Conservation (phyloP, 2,888 invertebrate genomes). For the Cartodere bifasciata region DNA sequence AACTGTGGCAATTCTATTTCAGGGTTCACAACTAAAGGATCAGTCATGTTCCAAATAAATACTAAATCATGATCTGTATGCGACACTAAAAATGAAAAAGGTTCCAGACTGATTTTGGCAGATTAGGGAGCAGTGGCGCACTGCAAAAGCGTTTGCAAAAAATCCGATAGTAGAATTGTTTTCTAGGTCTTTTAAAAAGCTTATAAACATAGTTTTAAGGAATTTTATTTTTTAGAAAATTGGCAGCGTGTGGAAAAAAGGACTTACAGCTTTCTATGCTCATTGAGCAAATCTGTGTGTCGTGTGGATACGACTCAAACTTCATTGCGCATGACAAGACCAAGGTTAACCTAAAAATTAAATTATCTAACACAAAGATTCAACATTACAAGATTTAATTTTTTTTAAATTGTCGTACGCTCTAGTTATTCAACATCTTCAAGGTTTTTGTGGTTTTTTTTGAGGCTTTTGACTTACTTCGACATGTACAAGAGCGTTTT, state of each 20-base stretch:
- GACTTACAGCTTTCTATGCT: constrained; percentile 89
- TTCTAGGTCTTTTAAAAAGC: no score
- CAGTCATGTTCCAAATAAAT: constrained; percentile 81
- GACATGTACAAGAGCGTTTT: constrained; percentile 88
- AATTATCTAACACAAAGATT: neutral
- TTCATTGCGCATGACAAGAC: constrained; percentile 91
- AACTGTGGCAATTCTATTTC: constrained; percentile 82
- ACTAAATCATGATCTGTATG: constrained; percentile 82
- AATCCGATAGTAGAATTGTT: no score
- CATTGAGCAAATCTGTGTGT: constrained; percentile 87
- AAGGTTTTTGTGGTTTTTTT: neutral
- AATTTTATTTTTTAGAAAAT: constrained; percentile 10
- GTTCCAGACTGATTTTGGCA: no score
- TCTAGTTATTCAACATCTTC: neutral
- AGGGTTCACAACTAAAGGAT: constrained; percentile 76
- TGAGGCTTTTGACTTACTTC: constrained; percentile 48
- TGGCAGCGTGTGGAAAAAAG: constrained; percentile 4
- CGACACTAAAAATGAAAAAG: constrained; percentile 49
- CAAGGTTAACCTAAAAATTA: constrained; percentile 56
- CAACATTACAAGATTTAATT: neutral
- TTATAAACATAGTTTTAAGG: no score
- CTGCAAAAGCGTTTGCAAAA: no score
- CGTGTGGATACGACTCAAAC: constrained; percentile 86
- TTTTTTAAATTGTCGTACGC: neutral
- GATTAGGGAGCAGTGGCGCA: no score